A percentile compares a stretch with the other conserved stretches of the same genome.
Conservation (phyloP, 2,888 invertebrate genomes). For the Drosophila pseudotalamancana region DNA sequence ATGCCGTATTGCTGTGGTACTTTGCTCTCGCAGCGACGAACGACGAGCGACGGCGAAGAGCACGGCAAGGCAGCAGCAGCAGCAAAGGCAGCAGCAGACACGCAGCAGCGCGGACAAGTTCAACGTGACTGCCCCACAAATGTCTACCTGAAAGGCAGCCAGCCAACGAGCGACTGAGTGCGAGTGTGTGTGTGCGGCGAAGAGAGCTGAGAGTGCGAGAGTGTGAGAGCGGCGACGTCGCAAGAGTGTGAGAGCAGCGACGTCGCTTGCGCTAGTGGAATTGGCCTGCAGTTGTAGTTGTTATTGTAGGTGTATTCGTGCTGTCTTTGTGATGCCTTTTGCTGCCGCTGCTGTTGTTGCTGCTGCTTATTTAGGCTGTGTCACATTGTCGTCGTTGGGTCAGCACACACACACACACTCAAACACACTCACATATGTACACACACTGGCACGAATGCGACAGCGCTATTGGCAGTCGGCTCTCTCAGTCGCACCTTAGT, state of each 20-base stretch:
- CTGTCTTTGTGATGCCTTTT: slow-evolving; percentile 6
- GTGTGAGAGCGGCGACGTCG: too few species aligned
- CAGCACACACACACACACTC: slow-evolving; percentile 42
- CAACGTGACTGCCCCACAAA: slow-evolving; percentile 83
- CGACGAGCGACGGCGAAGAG: slow-evolving; percentile 17
- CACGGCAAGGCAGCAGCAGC: slow-evolving; percentile 8
- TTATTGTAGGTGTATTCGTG: slow-evolving; percentile 18
- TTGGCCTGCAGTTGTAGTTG: slow-evolving; percentile 55
- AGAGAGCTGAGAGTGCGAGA: slow-evolving; percentile 37
- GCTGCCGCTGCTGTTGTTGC: neutral
- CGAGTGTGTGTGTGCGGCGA: slow-evolving; percentile 14
- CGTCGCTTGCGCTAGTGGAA: slow-evolving; percentile 59
- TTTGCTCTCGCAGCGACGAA: slow-evolving; percentile 47
- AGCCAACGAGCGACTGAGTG: slow-evolving; percentile 37
- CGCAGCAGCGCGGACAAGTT: slow-evolving; percentile 84
- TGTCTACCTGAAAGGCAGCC: slow-evolving; percentile 65
- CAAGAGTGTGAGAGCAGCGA: slow-evolving; percentile 30
- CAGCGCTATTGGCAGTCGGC: slow-evolving; percentile 26
- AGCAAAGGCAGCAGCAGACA: slow-evolving; percentile 55
- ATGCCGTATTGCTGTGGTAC: too few species aligned
- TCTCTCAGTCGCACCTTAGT: slow-evolving; percentile 34
- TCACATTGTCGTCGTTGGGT: slow-evolving; percentile 76
- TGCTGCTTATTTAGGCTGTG: slow-evolving; percentile 54
- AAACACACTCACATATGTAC: slow-evolving; percentile 2
- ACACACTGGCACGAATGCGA: slow-evolving; percentile 14